phyloP scores from a whole-genome alignment of 2,797 vertebrate species.

The Malacoctenus gilli region DNA sequence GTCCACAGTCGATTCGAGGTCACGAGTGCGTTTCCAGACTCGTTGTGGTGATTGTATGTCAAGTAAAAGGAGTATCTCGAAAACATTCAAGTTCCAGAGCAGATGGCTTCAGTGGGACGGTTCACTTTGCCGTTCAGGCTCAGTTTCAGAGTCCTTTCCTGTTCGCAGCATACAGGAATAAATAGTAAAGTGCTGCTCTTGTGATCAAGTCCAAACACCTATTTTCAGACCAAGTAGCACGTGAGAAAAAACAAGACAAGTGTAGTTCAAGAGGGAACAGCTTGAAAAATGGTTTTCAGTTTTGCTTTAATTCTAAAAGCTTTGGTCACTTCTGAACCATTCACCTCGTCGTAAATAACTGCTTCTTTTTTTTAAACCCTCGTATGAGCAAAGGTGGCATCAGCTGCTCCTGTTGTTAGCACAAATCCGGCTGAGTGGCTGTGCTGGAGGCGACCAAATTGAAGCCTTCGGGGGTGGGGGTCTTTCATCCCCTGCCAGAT shows the following conservation, averaged over 20 bases:
- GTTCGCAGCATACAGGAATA: no score
- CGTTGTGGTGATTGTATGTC: no score
- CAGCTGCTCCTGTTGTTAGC: constrained; percentile 56
- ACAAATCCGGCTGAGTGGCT: constrained; percentile 41
- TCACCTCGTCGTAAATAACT: constrained; percentile 28
- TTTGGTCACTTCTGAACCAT: constrained; percentile 14
- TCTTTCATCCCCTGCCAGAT: constrained; percentile 65
- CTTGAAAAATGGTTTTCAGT: constrained; percentile 9
- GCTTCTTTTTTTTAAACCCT: not conserved
- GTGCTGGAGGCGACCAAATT: constrained; percentile 53
- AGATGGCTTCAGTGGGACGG: no score
- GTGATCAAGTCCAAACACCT: no score
- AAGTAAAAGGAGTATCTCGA: no score
- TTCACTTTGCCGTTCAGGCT: no score
- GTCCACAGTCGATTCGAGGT: no score
- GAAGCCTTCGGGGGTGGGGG: constrained; percentile 38
- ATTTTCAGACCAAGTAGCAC: constrained; percentile 1
- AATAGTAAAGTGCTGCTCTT: no score
- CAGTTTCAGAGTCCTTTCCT: no score
- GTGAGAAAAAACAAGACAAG: not conserved
- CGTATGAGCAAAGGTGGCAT: constrained; percentile 46
- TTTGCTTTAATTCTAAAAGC: constrained; percentile 35
- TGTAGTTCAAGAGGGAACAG: not conserved
- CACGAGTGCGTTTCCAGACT: no score
- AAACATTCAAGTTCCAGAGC: no score